Evolutionary conservation across 1,140 invertebrate genomes (phyloP).

Genomic region (Aleiodes sp.): DNA sequence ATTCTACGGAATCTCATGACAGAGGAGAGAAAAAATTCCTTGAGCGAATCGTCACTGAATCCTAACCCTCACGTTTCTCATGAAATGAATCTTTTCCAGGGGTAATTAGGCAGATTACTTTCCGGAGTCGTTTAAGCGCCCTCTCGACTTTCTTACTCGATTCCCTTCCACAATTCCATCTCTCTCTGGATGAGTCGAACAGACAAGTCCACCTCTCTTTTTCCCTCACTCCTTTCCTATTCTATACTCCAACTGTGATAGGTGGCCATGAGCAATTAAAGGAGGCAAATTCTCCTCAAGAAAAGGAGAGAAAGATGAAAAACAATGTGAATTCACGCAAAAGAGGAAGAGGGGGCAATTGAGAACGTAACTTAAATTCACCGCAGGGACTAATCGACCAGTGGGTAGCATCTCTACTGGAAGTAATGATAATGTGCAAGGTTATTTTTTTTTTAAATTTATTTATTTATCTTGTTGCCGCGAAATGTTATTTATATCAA

Average conservation of each 20-base stretch:
- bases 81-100: conserved; percentile 61
- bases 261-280: conserved; percentile 52
- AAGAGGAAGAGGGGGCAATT: no score
- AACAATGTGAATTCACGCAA: conserved; percentile 31
- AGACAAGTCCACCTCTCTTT: conserved; percentile 15
- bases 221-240: conserved; percentile 16
- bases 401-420: conserved; percentile 44
- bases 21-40: conserved; percentile 9
- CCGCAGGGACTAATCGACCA: conserved; percentile 58
- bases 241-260: conserved; percentile 12
- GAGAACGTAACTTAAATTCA: conserved; percentile 52
- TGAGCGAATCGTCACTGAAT: not conserved
- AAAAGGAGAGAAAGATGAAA: conserved; percentile 21
- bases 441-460: conserved; percentile 14
- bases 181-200: conserved; percentile 38
- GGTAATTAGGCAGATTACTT: conserved; percentile 66
- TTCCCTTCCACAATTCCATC: conserved; percentile 31
- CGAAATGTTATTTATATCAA: no score
- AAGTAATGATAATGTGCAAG: conserved; percentile 49
- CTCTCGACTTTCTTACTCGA: conserved; percentile 51
- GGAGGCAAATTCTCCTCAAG: conserved; percentile 53
- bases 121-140: conserved; percentile 59
- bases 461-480: not conserved
- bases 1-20: not conserved
- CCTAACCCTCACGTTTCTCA: not conserved